Base-by-base conservation (phyloP, 2,797 vertebrate genomes). In the Pyrocephalus nanus region DNA sequence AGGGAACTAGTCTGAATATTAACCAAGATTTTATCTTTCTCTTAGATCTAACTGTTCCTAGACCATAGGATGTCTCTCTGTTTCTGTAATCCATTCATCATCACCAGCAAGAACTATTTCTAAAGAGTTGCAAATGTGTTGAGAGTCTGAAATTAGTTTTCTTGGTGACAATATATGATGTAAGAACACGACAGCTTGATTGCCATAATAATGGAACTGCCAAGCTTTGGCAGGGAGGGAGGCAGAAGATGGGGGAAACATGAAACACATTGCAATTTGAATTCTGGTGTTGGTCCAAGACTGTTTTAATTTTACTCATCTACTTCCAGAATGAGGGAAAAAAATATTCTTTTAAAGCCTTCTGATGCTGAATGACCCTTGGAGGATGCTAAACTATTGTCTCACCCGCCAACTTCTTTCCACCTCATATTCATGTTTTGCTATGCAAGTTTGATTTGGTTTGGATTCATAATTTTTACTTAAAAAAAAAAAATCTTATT, bases 71-170 rank as follows among this genome's bases (percentile, higher is more conserved):
- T 76, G 36, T 51, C 30, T 91, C 78, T 54, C 22, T 73, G 65
- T 95, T 96, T 88, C 67, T 92, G 53, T 70, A 88, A 43, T 77
- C 47, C 38, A 91, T 94, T 95, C 67, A 92, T 92, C 77, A 89
- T 62, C 50, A 88, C 27, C 50, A 91, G 67, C 34, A 95, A 86
- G 67, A 93, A 47, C n/a, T 85, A 65, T 75, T 91, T 96, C 84
- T 62, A 93, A 81, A 92, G 90, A 94, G 70, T 4, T 94, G 54
- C 40, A 93, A 93, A 88, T 73, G 89, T 70, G 61, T 19, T 93
- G 90, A 86, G 73, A 90, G 70, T 72, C 78, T 86, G 84, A 96
- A 96, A 96, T 93, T 94, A 94, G 81, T 94, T 94, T 95, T 96
- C 88, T 83, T 95, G 67, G 78, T 88, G 78, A 86, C 36, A 15